Base-by-base conservation (phyloP, 1,140 invertebrate genomes). In the Chionoecetes opilio region DNA sequence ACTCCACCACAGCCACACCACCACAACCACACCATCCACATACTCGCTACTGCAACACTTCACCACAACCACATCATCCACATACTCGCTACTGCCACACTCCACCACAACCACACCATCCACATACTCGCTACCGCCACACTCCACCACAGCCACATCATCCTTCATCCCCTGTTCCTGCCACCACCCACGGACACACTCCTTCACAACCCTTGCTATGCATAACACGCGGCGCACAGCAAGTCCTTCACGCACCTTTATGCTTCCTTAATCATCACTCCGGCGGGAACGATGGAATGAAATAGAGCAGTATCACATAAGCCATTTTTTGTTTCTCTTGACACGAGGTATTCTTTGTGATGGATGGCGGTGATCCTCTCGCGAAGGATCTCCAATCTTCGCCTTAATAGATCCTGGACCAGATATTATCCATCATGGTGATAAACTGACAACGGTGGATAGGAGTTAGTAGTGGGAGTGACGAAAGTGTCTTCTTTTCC, bases 341-440 rank as follows among this genome's bases (percentile, higher is more conserved):
- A 75, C 63, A n/a, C 26, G 6, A 26, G n/a, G n/a, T n/a, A 17
- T n/a, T 75, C 63, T 75, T 75, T 75, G n/a, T 75, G 63, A 75
- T 75, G 63, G 63, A 75, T 75, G 63, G 26, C 63, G 63, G 63
- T 75, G 63, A 75, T 17, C 63, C 21, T 75, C 63, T 75, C 21
- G 63, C n/a, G 63, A 75, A 75, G 63, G 63, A 26, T n/a, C n/a
- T n/a, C n/a, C 63, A 17, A 75, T 75, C 63, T 75, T 26, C 63
- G 63, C 63, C 5, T 17, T 75, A 75, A 75, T 75, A n/a, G 63
- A 75, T n/a, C 63, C 63, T 75, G 63, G 63, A 1, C 63, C 63
- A 75, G 63, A 75, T 26, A 75, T 75, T 75, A 75, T 75, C 63
- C 63, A 75, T 75, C 63, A 75, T 75, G n/a, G 63, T 75, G 63